phyloP scores from a whole-genome alignment of 2,113 vertebrate species.

The Chitala chitala region DNA sequence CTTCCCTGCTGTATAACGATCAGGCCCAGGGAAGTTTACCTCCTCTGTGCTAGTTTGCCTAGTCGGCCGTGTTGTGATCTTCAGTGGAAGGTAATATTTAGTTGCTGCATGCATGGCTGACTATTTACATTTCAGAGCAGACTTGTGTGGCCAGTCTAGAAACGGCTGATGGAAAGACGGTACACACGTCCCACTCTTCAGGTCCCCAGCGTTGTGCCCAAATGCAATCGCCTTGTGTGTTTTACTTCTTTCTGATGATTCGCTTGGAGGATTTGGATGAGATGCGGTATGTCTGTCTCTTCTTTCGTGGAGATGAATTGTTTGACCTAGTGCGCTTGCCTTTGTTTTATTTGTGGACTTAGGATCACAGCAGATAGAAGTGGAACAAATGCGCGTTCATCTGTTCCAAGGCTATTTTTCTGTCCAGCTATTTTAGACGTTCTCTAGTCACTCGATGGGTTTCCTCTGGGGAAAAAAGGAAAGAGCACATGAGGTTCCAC shows the following conservation, averaged over 20 bases:
- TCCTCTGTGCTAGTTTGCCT: background rate
- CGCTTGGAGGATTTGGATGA: too few species aligned
- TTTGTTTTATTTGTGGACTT: background rate
- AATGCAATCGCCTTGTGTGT: too few species aligned
- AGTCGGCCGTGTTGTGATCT: background rate
- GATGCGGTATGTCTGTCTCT: too few species aligned
- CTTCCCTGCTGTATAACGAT: background rate
- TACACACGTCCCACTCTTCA: too few species aligned
- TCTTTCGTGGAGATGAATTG: too few species aligned
- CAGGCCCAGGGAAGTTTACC: background rate
- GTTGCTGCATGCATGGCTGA: constrained; percentile 15
- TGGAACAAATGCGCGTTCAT: background rate
- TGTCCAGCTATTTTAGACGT: background rate
- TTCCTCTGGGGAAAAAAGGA: background rate
- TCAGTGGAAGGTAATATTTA: constrained; percentile 46
- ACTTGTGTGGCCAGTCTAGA: too few species aligned
- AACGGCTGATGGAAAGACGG: too few species aligned
- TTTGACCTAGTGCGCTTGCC: too few species aligned
- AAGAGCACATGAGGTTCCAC: too few species aligned
- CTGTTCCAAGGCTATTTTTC: background rate
- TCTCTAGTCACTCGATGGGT: background rate
- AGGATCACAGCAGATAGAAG: background rate
- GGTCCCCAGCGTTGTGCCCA: too few species aligned
- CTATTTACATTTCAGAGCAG: constrained; percentile 41
- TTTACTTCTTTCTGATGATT: background rate